A percentile compares a stretch with the other conserved stretches of the same genome.
Evolutionary conservation across 2,797 vertebrate species (phyloP).

Genomic region (Sphaeramia orbicularis): DNA sequence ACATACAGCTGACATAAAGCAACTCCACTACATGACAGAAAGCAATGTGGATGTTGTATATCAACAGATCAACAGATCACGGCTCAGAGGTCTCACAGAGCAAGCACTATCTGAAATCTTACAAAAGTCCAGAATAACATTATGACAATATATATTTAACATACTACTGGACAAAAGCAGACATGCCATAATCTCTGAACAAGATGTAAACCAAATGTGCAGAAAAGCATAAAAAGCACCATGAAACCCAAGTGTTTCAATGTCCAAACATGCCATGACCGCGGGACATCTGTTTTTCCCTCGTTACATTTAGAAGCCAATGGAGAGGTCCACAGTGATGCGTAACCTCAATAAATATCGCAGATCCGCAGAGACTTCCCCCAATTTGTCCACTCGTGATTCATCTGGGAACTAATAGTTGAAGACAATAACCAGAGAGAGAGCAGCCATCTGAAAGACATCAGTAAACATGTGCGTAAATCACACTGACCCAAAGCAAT

Average conservation of each 20-base stretch:
- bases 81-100: conserved; percentile 32
- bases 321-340: conserved; percentile 79
- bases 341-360: conserved; percentile 85
- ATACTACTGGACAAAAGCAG: conserved; percentile 57
- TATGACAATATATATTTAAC: conserved; percentile 65
- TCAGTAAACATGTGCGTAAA: conserved; percentile 85
- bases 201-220: conserved; percentile 79
- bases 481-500: conserved; percentile 74
- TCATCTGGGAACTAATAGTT: conserved; percentile 85
- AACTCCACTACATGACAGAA: conserved; percentile 17
- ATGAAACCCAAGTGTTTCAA: conserved; percentile 84
- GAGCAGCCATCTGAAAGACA: conserved; percentile 82
- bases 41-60: conserved; percentile 34
- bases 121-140: conserved; percentile 55
- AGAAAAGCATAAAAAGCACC: conserved; percentile 79
- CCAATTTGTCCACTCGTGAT: conserved; percentile 82
- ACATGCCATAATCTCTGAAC: conserved; percentile 63
- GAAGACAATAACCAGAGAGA: conserved; percentile 78
- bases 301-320: conserved; percentile 68
- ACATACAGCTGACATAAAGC: conserved; percentile 45
- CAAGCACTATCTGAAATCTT: conserved; percentile 36
- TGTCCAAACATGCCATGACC: conserved; percentile 81
- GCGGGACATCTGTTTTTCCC: conserved; percentile 83
- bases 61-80: conserved; percentile 44
- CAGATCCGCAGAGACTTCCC: conserved; percentile 69